Conservation (phyloP, 2,113 vertebrate genomes). For the Callipepla squamata region DNA sequence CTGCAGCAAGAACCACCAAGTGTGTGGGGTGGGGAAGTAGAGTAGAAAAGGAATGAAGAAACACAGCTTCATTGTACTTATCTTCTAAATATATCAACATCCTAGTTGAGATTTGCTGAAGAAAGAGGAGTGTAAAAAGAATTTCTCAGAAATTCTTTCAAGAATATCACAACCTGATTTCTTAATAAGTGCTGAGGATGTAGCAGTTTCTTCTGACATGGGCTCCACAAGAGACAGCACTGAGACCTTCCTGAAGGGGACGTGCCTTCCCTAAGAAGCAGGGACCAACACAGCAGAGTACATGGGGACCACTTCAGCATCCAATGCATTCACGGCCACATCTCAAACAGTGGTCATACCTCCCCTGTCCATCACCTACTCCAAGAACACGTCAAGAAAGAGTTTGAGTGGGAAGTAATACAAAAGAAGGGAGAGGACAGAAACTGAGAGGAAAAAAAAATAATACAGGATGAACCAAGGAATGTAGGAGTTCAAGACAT, state of each 20-base stretch:
- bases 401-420: neutral
- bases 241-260: neutral
- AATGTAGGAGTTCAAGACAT: neutral
- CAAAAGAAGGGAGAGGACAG: neutral
- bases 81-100: neutral
- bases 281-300: neutral
- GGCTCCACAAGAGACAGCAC: neutral
- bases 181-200: neutral
- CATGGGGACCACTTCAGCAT: neutral
- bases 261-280: neutral
- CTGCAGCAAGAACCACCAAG: neutral
- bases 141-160: neutral
- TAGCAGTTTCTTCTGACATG: neutral
- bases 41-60: neutral
- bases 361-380: neutral
- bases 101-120: neutral
- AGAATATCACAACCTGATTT: neutral
- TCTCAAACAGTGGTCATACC: neutral
- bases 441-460: neutral
- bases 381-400: neutral
- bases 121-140: neutral
- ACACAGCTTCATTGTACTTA: neutral
- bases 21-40: neutral
- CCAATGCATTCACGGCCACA: accelerated
- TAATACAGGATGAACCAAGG: neutral